A percentile compares a stretch with the other conserved stretches of the same genome.
phyloP scores from a whole-genome alignment of 2,888 invertebrate genomes.

The Eumerus sabulonum region DNA sequence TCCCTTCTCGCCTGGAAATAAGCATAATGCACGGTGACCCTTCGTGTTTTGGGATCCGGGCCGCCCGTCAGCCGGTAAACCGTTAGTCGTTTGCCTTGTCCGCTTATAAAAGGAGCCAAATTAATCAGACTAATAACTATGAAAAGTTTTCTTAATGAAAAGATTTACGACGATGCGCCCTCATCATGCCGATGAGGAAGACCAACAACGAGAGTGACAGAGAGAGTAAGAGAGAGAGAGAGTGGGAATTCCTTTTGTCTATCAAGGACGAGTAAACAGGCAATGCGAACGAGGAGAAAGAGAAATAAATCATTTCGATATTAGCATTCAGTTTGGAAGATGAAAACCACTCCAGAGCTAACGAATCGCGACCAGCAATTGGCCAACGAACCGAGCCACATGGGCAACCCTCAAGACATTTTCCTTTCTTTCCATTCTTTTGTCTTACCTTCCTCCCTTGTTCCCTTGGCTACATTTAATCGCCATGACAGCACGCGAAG shows the following conservation, averaged over 20 bases:
- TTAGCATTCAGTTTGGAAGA: slow-evolving; percentile 39
- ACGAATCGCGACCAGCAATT: slow-evolving; percentile 46
- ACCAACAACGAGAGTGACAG: not conserved
- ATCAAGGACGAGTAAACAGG: too few species aligned
- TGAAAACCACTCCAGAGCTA: slow-evolving; percentile 42
- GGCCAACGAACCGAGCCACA: slow-evolving; percentile 46
- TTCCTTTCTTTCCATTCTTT: not conserved
- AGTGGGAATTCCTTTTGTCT: slow-evolving; percentile 29
- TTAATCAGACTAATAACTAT: slow-evolving; percentile 80
- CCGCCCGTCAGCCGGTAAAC: too few species aligned
- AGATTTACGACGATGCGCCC: slow-evolving; percentile 78
- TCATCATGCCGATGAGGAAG: slow-evolving; percentile 47
- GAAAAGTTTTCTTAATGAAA: slow-evolving; percentile 79
- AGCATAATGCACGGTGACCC: slow-evolving; percentile 66
- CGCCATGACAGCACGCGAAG: too few species aligned
- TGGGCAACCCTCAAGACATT: slow-evolving; percentile 27
- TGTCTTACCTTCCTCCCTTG: too few species aligned
- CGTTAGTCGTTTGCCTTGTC: slow-evolving; percentile 35
- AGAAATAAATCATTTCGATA: slow-evolving; percentile 22
- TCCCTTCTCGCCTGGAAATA: slow-evolving; percentile 45
- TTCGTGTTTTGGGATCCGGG: slow-evolving; percentile 70
- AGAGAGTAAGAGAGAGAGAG: slow-evolving; percentile 22
- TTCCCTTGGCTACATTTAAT: too few species aligned
- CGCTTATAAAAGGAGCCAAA: slow-evolving; percentile 79
- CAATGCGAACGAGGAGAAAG: slow-evolving; percentile 5